Percentiles rank a stretch among this genome's conserved stretches.
These are phyloP conservation scores for Astropecten irregularis DNA, from an alignment of 53 echinoderm and acorn worm genomes.

Conservation along the genomic window DNA sequence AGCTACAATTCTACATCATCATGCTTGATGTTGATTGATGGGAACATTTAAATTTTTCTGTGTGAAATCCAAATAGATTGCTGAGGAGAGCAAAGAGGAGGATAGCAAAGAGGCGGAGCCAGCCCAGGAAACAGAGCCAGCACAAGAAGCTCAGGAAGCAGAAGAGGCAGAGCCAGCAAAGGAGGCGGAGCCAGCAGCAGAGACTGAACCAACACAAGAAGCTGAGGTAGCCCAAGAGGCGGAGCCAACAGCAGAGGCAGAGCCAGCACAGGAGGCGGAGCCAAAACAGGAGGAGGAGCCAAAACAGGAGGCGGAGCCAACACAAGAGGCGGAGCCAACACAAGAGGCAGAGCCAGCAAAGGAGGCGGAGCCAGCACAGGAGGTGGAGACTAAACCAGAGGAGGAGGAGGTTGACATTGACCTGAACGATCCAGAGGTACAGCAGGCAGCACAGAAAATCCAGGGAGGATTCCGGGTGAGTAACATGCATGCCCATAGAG, in stretches of 20 bases:
- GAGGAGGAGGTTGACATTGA: conserved; percentile 96
- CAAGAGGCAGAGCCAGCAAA: conserved; percentile 19
- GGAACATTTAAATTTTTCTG: too few species aligned
- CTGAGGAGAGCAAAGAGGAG: conserved; percentile 1
- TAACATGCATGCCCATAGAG: background rate
- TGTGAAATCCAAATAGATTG: too few species aligned
- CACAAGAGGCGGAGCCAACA: background rate
- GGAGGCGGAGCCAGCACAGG: conserved; percentile 6
- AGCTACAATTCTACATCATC: too few species aligned
- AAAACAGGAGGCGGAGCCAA: conserved; percentile 2
- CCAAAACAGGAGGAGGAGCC: conserved; percentile 19
- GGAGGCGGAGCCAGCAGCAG: conserved; percentile 31
- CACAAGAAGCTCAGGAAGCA: conserved; percentile 9
- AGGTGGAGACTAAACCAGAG: conserved; percentile 25
- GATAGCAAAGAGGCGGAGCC: conserved; percentile 18
- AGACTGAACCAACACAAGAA: conserved; percentile 53
- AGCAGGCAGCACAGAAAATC: conserved; percentile 85
- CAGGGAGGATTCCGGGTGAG: conserved; percentile 78
- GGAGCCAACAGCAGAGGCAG: conserved; percentile 30
- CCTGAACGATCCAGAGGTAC: conserved; percentile 89
- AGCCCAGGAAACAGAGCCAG: conserved; percentile 16
- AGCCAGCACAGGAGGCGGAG: conserved; percentile 38
- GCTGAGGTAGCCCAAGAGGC: conserved; percentile 35
- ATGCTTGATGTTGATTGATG: too few species aligned
- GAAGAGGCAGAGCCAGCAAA: conserved; percentile 33